phyloP scores from a whole-genome alignment of 2,797 vertebrate genomes.

The Gorsachius magnificus region DNA sequence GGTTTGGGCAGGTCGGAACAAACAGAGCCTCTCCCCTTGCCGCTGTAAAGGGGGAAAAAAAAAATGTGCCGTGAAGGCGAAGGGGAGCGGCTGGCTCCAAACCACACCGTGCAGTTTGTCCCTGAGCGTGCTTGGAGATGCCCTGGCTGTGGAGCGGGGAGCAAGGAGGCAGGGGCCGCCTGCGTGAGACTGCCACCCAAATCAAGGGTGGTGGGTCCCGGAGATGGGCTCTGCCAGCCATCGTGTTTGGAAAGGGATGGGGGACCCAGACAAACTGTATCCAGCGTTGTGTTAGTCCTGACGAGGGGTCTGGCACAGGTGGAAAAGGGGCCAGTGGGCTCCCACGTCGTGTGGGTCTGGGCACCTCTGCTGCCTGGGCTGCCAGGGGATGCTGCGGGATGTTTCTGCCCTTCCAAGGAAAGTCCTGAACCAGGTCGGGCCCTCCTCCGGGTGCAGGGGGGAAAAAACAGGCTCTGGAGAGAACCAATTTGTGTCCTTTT shows the following conservation, averaged over 20 bases:
- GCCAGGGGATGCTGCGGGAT: neutral
- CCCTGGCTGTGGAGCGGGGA: neutral
- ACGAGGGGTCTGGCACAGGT: rapidly evolving
- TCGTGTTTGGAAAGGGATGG: neutral
- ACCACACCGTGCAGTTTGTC: rapidly evolving
- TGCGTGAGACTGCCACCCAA: neutral
- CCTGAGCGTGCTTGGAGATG: neutral
- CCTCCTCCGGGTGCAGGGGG: neutral
- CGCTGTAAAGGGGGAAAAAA: neutral
- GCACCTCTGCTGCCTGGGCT: neutral
- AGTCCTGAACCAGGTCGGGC: neutral
- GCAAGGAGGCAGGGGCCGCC: neutral
- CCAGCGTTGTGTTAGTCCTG: neutral
- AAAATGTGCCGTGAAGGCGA: neutral
- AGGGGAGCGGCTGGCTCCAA: neutral
- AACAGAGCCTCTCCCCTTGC: neutral
- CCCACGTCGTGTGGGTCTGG: rapidly evolving
- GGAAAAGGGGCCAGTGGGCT: neutral
- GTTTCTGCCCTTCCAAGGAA: slow-evolving; percentile 33
- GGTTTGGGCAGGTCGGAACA: neutral
- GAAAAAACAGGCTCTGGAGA: neutral
- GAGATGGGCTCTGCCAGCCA: neutral
- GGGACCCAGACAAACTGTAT: neutral
- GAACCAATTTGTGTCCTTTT: slow-evolving; percentile 67
- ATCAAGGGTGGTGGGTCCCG: neutral